phyloP scores from a whole-genome alignment of 2,113 vertebrate genomes.

The Colistium nudipinnis region DNA sequence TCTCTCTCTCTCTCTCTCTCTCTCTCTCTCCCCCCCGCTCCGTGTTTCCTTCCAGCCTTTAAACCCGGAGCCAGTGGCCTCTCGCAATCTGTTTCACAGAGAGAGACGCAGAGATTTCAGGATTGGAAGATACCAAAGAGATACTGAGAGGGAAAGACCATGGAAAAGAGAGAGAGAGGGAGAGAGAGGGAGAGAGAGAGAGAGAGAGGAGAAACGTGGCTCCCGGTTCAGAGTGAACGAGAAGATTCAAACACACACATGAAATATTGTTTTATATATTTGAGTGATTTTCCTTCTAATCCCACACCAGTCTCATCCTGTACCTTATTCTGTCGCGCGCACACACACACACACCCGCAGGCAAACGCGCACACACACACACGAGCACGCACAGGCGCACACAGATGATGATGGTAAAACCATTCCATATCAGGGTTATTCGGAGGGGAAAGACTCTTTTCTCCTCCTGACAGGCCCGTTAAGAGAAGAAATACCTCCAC shows the following conservation, averaged over 20 bases:
- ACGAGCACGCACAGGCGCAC: constrained; percentile 12
- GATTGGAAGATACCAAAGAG: not conserved
- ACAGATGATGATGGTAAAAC: constrained; percentile 61
- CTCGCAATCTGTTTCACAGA: constrained; percentile 68
- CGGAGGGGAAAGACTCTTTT: constrained; percentile 48
- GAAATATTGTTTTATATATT: too few relatives aligned
- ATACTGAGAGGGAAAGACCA: constrained; percentile 42
- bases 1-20: not conserved
- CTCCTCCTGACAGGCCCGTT: constrained; percentile 51
- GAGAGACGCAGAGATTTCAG: constrained; percentile 25
- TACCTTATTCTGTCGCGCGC: not conserved
- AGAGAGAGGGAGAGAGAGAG: constrained; percentile 17
- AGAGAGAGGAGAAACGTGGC: constrained; percentile 1
- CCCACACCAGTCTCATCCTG: too few relatives aligned
- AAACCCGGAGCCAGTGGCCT: constrained; percentile 61
- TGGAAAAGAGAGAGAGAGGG: constrained; percentile 6
- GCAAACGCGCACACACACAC: not conserved
- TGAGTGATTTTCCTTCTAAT: too few relatives aligned
- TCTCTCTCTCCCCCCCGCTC: not conserved
- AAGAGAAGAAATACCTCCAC: constrained; percentile 54
- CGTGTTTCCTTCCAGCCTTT: constrained; percentile 5
- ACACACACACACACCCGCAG: constrained; percentile 33
- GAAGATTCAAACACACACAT: not conserved
- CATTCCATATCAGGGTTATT: constrained; percentile 48
- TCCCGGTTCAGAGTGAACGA: not conserved